Percentiles rank a stretch among this genome's conserved stretches.
Conservation (phyloP, 2,113 vertebrate genomes). For the rat (Rattus norvegicus) region DNA sequence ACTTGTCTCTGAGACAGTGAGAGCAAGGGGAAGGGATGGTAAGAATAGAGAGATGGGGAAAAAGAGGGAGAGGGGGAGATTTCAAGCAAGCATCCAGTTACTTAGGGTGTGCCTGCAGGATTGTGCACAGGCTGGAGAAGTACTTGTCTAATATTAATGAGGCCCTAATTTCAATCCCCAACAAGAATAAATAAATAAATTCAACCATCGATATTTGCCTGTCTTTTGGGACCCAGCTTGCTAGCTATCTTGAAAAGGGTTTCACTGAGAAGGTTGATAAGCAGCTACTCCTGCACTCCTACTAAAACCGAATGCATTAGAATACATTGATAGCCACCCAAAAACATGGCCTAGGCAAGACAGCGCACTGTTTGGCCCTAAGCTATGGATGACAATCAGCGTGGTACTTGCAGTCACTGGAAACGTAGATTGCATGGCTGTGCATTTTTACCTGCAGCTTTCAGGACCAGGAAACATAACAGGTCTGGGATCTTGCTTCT, state of each 20-base stretch:
- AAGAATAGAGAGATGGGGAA: neutral
- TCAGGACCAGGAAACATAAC: neutral
- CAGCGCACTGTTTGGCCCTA: neutral
- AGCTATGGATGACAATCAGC: neutral
- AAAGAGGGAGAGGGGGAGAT: neutral
- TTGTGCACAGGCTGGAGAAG: neutral
- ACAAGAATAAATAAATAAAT: neutral
- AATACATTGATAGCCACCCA: neutral
- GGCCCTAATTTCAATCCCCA: neutral
- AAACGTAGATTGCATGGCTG: neutral
- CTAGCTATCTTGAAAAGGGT: neutral
- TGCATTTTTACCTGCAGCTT: neutral
- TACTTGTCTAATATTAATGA: neutral
- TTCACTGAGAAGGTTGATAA: neutral
- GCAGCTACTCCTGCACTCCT: neutral
- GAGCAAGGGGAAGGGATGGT: neutral
- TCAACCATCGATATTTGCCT: neutral
- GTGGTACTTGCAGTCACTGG: neutral
- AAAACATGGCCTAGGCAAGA: neutral
- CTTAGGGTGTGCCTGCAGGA: neutral
- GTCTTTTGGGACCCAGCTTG: neutral
- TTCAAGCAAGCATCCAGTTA: neutral
- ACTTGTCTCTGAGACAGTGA: neutral
- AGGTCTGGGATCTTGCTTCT: neutral
- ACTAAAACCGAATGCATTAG: neutral